Evolutionary conservation across 35 echinoderm and acorn worm genomes (phyloP).

Genomic region (Lytechinus variegatus): DNA sequence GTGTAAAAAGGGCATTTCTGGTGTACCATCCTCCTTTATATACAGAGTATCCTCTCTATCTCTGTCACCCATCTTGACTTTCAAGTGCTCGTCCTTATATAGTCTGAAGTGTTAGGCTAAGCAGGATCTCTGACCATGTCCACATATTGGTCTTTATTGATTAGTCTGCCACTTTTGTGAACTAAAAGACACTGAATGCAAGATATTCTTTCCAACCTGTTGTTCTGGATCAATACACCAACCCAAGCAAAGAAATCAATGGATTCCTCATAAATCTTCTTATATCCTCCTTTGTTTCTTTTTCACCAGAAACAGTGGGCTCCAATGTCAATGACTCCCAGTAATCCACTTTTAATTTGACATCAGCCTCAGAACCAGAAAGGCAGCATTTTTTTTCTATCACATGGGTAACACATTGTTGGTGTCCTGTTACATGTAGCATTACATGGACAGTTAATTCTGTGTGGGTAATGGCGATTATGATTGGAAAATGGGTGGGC

Average conservation of each 20-base stretch:
- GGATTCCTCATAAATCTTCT: background rate
- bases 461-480: background rate
- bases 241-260: conserved; percentile 18
- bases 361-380: no score
- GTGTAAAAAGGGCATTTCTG: no score
- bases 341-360: no score
- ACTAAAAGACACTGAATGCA: background rate
- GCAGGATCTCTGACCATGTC: background rate
- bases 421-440: no score
- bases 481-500: background rate
- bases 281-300: background rate
- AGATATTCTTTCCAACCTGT: background rate
- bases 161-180: background rate
- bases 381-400: no score
- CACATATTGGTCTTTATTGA: background rate
- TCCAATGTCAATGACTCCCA: background rate
- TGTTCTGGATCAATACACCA: background rate
- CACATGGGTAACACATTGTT: no score
- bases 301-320: background rate
- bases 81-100: background rate
- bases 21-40: no score
- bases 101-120: background rate
- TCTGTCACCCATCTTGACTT: background rate
- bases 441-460: background rate
- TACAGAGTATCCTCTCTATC: no score